phyloP scores from a whole-genome alignment of 2,888 invertebrate species.

The Cephus spinipes region DNA sequence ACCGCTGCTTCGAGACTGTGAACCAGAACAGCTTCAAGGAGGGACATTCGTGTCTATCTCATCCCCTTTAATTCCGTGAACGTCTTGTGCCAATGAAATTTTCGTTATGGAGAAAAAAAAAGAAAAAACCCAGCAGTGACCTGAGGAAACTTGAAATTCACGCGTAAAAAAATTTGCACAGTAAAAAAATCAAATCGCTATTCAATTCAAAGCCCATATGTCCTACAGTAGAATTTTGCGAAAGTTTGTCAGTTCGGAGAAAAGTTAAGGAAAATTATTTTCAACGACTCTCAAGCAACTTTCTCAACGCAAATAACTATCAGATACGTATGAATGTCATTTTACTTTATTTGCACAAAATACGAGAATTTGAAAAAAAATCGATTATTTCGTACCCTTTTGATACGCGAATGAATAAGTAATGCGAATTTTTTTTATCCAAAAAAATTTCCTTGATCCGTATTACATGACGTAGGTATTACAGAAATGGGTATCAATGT shows the following conservation, averaged over 20 bases:
- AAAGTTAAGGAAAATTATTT: not conserved
- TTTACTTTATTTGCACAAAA: not conserved
- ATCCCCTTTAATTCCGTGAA: not conserved
- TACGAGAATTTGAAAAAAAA: no score
- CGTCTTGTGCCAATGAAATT: not conserved
- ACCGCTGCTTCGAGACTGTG: not conserved
- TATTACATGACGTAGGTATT: not conserved
- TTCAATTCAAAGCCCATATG: not conserved
- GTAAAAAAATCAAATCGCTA: not conserved
- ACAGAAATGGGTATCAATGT: not conserved
- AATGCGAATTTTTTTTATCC: not conserved
- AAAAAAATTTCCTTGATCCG: not conserved
- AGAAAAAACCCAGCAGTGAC: not conserved
- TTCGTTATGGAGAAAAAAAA: not conserved
- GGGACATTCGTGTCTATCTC: not conserved
- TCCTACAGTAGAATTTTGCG: not conserved
- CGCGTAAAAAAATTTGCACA: not conserved
- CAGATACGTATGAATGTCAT: not conserved
- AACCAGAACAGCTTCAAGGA: not conserved
- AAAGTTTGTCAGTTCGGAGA: not conserved
- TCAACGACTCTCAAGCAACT: not conserved
- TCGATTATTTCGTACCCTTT: not conserved
- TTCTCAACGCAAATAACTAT: not conserved
- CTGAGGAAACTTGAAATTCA: not conserved
- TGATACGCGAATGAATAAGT: not conserved